A percentile compares a stretch with the other conserved stretches of the same genome.
These are phyloP conservation scores for Heteromurus nitidus DNA, from an alignment of 2,888 invertebrate species.

Conservation along the genomic window DNA sequence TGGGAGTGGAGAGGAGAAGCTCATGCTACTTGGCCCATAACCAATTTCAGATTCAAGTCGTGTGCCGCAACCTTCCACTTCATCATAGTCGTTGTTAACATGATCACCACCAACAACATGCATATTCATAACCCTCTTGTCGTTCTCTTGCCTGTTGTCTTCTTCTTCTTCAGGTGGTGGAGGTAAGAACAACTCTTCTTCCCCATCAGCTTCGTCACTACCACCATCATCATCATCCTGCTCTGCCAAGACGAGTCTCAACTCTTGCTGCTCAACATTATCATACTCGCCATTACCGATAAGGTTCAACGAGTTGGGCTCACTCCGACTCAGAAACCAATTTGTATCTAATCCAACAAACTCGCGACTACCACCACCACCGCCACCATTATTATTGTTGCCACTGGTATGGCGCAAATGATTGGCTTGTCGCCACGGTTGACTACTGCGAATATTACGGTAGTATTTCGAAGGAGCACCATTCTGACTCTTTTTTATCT, in stretches of 20 bases:
- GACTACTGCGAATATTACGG: conserved; percentile 47
- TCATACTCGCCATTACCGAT: conserved; percentile 56
- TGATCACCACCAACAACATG: conserved; percentile 36
- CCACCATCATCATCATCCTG: conserved; percentile 57
- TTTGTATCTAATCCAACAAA: conserved; percentile 79
- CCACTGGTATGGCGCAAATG: conserved; percentile 55
- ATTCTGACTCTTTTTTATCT: conserved; percentile 44
- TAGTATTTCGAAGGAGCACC: conserved; percentile 42
- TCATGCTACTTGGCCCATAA: conserved; percentile 73
- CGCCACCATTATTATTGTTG: conserved; percentile 30
- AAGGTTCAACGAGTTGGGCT: conserved; percentile 83
- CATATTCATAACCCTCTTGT: conserved; percentile 52
- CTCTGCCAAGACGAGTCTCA: conserved; percentile 47
- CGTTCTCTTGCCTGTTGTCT: too few species aligned
- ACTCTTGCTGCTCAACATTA: conserved; percentile 59
- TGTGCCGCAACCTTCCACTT: conserved; percentile 54
- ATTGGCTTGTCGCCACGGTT: conserved; percentile 59
- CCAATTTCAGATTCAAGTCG: conserved; percentile 71
- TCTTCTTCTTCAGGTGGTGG: conserved; percentile 46
- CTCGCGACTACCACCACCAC: conserved; percentile 42
- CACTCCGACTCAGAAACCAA: conserved; percentile 88
- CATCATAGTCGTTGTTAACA: conserved; percentile 61
- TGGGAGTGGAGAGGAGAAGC: conserved; percentile 66
- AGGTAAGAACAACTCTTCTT: conserved; percentile 57
- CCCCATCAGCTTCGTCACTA: conserved; percentile 55